These are phyloP conservation scores for Selenia dentaria DNA, from an alignment of 2,888 invertebrate species.

Conservation along the genomic window DNA sequence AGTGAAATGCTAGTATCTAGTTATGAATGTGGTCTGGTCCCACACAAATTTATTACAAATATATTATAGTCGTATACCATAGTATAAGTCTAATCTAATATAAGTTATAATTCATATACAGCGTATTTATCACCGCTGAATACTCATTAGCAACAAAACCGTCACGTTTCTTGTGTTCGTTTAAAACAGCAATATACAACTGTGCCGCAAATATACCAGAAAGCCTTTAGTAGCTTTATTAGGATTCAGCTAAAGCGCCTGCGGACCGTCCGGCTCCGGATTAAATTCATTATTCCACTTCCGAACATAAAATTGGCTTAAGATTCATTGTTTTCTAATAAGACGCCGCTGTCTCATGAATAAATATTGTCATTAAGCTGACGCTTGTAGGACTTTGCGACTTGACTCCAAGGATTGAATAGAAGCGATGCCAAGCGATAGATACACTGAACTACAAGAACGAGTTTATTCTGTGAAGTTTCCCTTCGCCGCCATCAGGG, in stretches of 20 bases:
- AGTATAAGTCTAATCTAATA: too few relatives aligned
- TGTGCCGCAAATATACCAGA: conserved; percentile 6
- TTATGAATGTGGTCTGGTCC: neutral
- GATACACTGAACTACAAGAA: too few relatives aligned
- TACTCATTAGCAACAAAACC: too few relatives aligned
- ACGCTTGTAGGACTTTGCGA: conserved; percentile 1
- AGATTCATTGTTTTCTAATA: conserved; percentile 52
- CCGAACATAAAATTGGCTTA: conserved; percentile 47
- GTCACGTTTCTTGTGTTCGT: neutral
- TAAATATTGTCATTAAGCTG: conserved; percentile 55
- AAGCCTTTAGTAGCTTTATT: conserved; percentile 18
- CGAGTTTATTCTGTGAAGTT: too few relatives aligned
- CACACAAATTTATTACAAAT: too few relatives aligned
- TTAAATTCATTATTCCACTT: conserved; percentile 37
- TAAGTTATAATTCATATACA: too few relatives aligned
- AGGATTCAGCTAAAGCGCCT: conserved; percentile 31
- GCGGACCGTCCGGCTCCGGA: conserved; percentile 23
- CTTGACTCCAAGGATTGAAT: neutral
- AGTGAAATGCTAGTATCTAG: too few relatives aligned
- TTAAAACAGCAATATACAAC: conserved; percentile 3
- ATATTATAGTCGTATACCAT: too few relatives aligned
- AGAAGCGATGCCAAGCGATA: neutral
- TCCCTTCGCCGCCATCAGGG: too few relatives aligned
- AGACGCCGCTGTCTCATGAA: conserved; percentile 45
- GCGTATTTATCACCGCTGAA: too few relatives aligned